Base-by-base conservation (phyloP, 2,113 vertebrate genomes). In the Sterrhoptilus dennistouni region DNA sequence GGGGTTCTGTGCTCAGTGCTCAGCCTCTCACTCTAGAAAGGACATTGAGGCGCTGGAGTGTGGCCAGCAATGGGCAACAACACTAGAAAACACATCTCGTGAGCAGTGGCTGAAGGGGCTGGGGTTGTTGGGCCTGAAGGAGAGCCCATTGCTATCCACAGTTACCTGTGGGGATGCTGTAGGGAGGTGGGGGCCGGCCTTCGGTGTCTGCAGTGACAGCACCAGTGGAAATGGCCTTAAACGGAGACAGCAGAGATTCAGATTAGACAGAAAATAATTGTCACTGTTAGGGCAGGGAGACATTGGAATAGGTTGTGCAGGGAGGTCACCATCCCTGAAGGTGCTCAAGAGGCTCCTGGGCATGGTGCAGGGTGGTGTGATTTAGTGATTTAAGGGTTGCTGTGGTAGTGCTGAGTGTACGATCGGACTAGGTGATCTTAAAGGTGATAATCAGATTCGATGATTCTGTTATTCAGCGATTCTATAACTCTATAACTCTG, bases 131-230 rank as follows among this genome's bases (percentile, higher is more conserved):
- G 53, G 38, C n/a, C 11, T 15, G 61, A 16, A 75, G 61, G 20
- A 45, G 28, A 52, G 20, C n/a, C 25, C 53, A 25, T 2, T 6
- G 38, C 78, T 47, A 53, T 31, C 38, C 53, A 21, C 8, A 27
- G 2, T 23, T 20, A 12, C 44, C 20, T 40, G n/a, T 14, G 11
- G 21, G 24, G 45, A n/a, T 31, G 22, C 61, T 31, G 13, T 2
- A 22, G 45, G 35, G 61, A 60, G 20, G 11, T 8, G n/a, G 12
- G 24, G n/a, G 5, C 18, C 0, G 0, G 3, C 14, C 33, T 28
- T 10, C 10, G 0, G 0, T 20, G 23, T 52, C 52, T 82, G 33
- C 45, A 25, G 52, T 17, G 53, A 31, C 28, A n/a, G 11, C 1
- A 47, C 13, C 45, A 29, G 23, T 59, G 60, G 19, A 75, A 52